phyloP scores from a whole-genome alignment of 2,113 vertebrate genomes.

The Crotalus helleri region DNA sequence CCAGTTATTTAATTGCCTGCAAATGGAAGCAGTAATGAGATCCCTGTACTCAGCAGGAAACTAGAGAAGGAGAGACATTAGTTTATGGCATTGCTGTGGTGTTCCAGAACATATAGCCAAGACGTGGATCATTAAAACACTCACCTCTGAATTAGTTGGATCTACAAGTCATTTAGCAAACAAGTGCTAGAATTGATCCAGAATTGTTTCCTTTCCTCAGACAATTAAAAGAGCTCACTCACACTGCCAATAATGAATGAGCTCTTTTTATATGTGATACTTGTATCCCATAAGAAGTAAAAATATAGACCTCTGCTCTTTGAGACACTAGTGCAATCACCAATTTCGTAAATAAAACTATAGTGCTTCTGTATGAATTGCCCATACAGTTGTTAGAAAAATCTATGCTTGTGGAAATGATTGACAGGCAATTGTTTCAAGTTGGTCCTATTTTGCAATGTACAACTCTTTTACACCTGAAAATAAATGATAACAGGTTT shows the following conservation, averaged over 20 bases:
- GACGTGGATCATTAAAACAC: not conserved
- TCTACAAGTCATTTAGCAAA: not conserved
- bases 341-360: not conserved
- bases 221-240: not conserved
- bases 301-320: not conserved
- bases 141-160: not conserved
- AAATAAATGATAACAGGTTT: not conserved
- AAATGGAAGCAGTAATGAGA: not conserved
- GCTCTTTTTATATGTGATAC: not conserved
- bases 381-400: not conserved
- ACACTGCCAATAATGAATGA: not conserved
- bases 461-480: not conserved
- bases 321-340: not conserved
- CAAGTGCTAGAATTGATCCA: not conserved
- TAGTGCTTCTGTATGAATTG: not conserved
- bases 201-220: not conserved
- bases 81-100: not conserved
- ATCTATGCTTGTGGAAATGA: not conserved
- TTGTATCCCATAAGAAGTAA: not conserved
- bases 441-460: not conserved
- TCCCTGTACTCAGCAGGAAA: not conserved
- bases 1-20: not conserved
- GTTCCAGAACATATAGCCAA: not conserved
- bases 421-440: not conserved
- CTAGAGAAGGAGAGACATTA: not conserved